Base-by-base conservation (phyloP, 2,797 vertebrate genomes). In the Siniperca obscura region DNA sequence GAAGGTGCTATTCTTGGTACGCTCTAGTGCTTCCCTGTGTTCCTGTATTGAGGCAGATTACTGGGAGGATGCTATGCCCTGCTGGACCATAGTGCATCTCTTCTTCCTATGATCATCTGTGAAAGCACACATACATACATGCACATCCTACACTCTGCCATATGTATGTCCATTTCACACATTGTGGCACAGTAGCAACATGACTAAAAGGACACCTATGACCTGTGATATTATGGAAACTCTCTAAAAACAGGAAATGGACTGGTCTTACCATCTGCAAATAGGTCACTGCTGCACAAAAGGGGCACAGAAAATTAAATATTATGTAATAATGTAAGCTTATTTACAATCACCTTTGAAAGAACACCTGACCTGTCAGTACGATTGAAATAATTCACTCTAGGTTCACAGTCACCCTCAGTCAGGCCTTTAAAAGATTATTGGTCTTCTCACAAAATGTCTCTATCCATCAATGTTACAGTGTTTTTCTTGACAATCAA, bases 201-300 rank as follows among this genome's bases (percentile, higher is more conserved):
- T 52, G 77, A 78, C 86, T 91, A 83, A 68, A 73, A 65, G 60
- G 57, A 83, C 62, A 80, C 72, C 76, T 83, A 13, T 83, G 85
- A 90, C 81, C 76, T 73, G 25, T 50, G 22, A 76, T 57, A 44
- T 66, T 57, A 73, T 22, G 25, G 11, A 61, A 76, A 64, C 62
- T 69, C 44, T 46, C 67, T 64, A 34, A 76, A 85, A 76, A 77
- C 70, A 88, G 52, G 70, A 84, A 81, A 87, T 74, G 70, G 44
- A 65, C 55, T 13, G 22, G 44, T 59, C 19, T 52, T 44, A 36
- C 30, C 50, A 50, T 70, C 22, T 3, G 11, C 46, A 52, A 66
- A 82, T 66, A 22, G 52, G 55, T 81, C 60, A 76, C 16, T 7
- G 59, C 52, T 65, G 57, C 21, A 66, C 25, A 74, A 30, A 59